Evolutionary conservation across 2,888 invertebrate genomes (phyloP), one percentile per base, ranked within the genome.

Genomic region (Biston betularia): DNA sequence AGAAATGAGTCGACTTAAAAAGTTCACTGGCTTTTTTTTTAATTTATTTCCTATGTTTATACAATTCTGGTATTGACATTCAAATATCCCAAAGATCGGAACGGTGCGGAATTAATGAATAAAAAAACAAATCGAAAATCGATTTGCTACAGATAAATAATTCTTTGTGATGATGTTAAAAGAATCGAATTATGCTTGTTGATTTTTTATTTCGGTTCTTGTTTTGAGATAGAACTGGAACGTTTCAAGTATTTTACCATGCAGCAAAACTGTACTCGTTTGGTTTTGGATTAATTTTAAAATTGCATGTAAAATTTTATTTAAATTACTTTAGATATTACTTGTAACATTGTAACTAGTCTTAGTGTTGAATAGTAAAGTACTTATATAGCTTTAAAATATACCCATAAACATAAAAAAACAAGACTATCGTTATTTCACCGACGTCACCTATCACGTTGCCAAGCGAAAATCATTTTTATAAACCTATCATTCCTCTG

Each of bases 401-500:
- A 5, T 12, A 12, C 6, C n/a, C 14, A 45, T n/a, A 14, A 8
- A 11, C 15, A 48, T 24, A 10, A 9, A 10, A 48, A 15, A 44
- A 54, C 12, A 44, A 7, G 42, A 54, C 52, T 48, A 56, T 53
- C 46, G 46, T 24, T 48, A 45, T 60, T 65, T 69, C 45, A 61
- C 52, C 66, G 61, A 44, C 15, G 46, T 62, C 53, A 57, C 42
- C 9, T 9, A 50, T 48, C 40, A 24, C 7, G 38, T 24, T n/a
- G 59, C 59, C 52, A 70, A n/a, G 58, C 35, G 58, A 74, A 69
- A 68, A 59, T 59, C 48, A 57, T 63, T 68, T 60, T 58, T 52
- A 61, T 59, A 52, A 60, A 57, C 58, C 45, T 48, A 53, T 66
- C 72, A 48, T 59, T 61, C 48, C 60, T 65, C 59, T 63, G 54